These are phyloP conservation scores for Drosophila pectinifera DNA, from an alignment of 1,140 invertebrate genomes.

Conservation along the genomic window DNA sequence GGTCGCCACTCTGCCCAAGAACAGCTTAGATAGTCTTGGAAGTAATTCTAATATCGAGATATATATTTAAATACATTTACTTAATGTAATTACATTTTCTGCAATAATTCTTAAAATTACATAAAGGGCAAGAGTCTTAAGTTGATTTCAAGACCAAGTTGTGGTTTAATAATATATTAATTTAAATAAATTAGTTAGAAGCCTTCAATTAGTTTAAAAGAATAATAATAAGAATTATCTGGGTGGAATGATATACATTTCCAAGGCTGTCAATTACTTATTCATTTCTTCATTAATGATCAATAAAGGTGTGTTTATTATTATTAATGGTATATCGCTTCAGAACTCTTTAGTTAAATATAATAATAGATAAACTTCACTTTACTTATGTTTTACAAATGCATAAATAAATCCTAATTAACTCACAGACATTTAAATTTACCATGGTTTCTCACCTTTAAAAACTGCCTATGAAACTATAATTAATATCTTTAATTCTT, in stretches of 20 bases:
- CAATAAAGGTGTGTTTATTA: not conserved
- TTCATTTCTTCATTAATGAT: not conserved
- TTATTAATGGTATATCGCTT: not conserved
- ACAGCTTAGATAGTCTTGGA: not conserved
- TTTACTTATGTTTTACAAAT: too few relatives aligned
- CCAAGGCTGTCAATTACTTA: not conserved
- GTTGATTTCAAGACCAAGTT: not conserved
- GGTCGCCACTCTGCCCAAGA: conserved; percentile 3
- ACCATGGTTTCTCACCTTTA: not conserved
- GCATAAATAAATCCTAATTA: not conserved
- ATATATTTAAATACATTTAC: not conserved
- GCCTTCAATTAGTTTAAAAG: not conserved
- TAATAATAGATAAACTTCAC: too few relatives aligned
- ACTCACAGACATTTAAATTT: too few relatives aligned
- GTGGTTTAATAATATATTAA: not conserved
- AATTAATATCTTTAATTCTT: conserved; percentile 11
- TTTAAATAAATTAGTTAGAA: not conserved
- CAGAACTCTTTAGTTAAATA: not conserved
- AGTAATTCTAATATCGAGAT: not conserved
- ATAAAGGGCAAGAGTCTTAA: not conserved
- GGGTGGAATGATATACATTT: too few relatives aligned
- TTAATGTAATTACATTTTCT: not conserved
- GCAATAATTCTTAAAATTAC: not conserved
- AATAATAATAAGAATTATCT: not conserved
- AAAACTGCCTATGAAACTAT: not conserved